Evolutionary conservation across 2,888 invertebrate species (phyloP).

Genomic region (Rotaria magnacalcarata): DNA sequence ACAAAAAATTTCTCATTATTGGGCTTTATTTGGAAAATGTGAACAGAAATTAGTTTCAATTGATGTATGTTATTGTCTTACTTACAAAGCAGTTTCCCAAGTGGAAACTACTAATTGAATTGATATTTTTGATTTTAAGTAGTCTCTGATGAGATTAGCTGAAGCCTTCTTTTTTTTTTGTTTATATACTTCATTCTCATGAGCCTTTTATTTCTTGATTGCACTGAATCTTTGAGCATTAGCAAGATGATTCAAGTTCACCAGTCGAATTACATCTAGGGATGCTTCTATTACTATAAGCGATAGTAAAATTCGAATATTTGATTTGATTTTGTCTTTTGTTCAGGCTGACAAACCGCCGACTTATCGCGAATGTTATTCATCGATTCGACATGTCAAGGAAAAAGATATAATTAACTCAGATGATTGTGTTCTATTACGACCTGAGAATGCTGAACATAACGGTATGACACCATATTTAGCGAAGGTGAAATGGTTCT

Average conservation of each 20-base stretch:
- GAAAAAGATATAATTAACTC: slow-evolving; percentile 77
- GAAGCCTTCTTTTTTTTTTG: too few species aligned
- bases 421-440: slow-evolving; percentile 82
- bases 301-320: too few species aligned
- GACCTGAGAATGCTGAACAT: slow-evolving; percentile 74
- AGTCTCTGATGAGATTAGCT: too few species aligned
- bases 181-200: too few species aligned
- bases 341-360: slow-evolving; percentile 70
- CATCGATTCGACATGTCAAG: slow-evolving; percentile 75
- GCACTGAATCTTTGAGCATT: too few species aligned
- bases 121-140: too few species aligned
- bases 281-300: too few species aligned
- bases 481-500: slow-evolving; percentile 84
- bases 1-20: not conserved
- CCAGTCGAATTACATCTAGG: too few species aligned
- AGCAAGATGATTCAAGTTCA: too few species aligned
- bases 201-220: too few species aligned
- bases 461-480: slow-evolving; percentile 71
- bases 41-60: slow-evolving; percentile 7
- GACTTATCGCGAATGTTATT: slow-evolving; percentile 76
- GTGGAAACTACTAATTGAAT: too few species aligned
- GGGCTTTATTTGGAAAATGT: not conserved
- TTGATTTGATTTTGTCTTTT: slow-evolving; percentile 49
- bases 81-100: too few species aligned
- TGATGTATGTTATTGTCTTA: not conserved